Conservation (phyloP, 2,797 vertebrate species). For the Borostomias antarcticus region DNA sequence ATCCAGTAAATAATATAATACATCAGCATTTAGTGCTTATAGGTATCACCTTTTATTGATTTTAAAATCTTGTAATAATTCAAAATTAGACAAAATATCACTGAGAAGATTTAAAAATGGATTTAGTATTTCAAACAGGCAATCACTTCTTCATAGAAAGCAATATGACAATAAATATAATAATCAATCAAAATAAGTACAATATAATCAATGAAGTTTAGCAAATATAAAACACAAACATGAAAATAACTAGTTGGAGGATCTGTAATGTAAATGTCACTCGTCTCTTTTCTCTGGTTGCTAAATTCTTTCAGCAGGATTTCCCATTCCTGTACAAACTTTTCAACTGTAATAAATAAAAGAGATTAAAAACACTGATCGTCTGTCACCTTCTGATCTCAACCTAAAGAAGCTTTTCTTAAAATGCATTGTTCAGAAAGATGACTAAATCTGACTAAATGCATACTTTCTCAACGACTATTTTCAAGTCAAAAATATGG, state of each 20-base stretch:
- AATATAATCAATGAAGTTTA: constrained; percentile 62
- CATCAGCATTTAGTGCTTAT: constrained; percentile 74
- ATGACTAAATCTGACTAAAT: constrained; percentile 43
- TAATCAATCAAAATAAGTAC: constrained; percentile 64
- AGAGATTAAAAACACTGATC: constrained; percentile 31
- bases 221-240: constrained; percentile 66
- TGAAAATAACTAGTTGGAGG: constrained; percentile 52
- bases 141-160: constrained; percentile 65
- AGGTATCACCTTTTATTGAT: constrained; percentile 70
- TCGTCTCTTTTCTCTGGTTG: constrained; percentile 40
- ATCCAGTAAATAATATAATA: constrained; percentile 74
- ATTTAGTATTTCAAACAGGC: constrained; percentile 69
- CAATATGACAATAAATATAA: constrained; percentile 64
- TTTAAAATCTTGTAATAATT: constrained; percentile 71
- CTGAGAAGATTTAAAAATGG: constrained; percentile 74
- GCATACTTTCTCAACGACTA: constrained; percentile 41
- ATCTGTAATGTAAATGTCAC: constrained; percentile 38
- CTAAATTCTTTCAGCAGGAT: constrained; percentile 52
- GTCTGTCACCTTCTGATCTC: constrained; percentile 49
- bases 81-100: constrained; percentile 76
- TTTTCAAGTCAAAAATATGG: constrained; percentile 35
- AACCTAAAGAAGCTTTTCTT: constrained; percentile 28
- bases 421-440: constrained; percentile 41
- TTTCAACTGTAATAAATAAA: constrained; percentile 32
- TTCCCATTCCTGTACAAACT: constrained; percentile 26